phyloP scores from a whole-genome alignment of 1,140 invertebrate genomes.

The Streblospio benedicti region DNA sequence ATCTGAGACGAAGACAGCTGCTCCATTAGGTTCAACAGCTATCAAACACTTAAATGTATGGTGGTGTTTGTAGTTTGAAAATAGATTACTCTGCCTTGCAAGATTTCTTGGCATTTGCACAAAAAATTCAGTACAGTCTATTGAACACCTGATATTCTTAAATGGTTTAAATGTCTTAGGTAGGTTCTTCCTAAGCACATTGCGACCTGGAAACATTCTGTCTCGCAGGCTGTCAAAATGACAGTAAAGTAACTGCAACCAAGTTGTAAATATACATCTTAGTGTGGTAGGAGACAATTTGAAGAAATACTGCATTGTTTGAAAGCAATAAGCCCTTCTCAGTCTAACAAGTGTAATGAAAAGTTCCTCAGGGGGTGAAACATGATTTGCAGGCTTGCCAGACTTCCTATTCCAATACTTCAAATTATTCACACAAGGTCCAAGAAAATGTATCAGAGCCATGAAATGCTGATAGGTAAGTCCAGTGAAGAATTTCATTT shows the following conservation, averaged over 20 bases:
- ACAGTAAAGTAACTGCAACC: slow-evolving; percentile 9
- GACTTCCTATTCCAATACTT: background rate
- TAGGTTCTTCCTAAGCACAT: background rate
- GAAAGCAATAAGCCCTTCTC: background rate
- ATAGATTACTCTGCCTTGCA: slow-evolving; percentile 11
- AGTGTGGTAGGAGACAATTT: background rate
- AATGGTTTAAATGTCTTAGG: slow-evolving; percentile 8
- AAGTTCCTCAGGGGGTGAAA: background rate
- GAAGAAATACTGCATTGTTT: background rate
- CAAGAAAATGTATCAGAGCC: slow-evolving; percentile 1
- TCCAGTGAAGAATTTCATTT: slow-evolving; percentile 14
- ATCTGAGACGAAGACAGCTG: slow-evolving; percentile 9
- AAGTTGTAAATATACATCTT: background rate
- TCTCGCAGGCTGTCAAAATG: background rate
- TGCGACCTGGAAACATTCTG: slow-evolving; percentile 1
- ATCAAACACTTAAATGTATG: slow-evolving; percentile 14
- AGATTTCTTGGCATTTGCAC: slow-evolving; percentile 7
- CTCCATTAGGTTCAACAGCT: slow-evolving; percentile 7
- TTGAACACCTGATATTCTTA: background rate
- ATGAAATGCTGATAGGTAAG: slow-evolving; percentile 3
- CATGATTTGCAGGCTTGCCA: background rate
- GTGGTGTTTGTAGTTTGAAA: slow-evolving; percentile 12
- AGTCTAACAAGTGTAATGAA: background rate
- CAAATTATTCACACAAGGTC: background rate
- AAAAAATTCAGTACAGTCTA: slow-evolving; percentile 11